phyloP scores from a whole-genome alignment of 2,797 vertebrate genomes.

The Rallus crepitans region DNA sequence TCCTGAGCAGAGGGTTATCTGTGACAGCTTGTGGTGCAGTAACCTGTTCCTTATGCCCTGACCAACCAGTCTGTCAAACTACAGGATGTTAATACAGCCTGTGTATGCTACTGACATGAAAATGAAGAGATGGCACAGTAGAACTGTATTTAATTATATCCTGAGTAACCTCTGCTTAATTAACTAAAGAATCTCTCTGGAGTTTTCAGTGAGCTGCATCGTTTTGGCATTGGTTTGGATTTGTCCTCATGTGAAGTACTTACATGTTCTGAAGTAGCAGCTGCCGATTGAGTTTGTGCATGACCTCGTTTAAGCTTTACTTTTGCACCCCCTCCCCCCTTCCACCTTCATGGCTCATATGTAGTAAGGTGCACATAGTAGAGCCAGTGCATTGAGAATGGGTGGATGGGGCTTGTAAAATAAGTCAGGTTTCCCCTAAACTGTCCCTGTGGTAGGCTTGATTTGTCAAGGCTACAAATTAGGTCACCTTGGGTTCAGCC shows the following conservation, averaged over 20 bases:
- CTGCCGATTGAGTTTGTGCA: neutral
- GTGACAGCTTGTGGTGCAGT: neutral
- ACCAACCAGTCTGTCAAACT: neutral
- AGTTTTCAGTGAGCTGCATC: neutral
- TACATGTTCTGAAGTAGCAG: neutral
- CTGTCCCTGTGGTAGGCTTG: neutral
- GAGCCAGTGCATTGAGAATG: neutral
- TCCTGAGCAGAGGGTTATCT: neutral
- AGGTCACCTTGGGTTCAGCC: neutral
- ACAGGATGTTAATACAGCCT: neutral
- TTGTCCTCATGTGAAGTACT: neutral
- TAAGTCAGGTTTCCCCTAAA: neutral
- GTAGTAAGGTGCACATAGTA: neutral
- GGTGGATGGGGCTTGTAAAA: neutral
- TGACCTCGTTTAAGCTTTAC: neutral
- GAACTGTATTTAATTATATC: neutral
- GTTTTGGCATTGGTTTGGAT: neutral
- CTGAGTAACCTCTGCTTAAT: neutral
- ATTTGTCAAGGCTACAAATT: neutral
- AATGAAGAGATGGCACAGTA: neutral
- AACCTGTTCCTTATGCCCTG: neutral
- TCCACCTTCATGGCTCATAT: neutral
- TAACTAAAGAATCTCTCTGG: neutral
- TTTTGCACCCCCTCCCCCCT: accelerated
- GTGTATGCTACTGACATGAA: neutral